phyloP scores from a whole-genome alignment of 1,140 invertebrate species.

The Melanaphis sacchari region DNA sequence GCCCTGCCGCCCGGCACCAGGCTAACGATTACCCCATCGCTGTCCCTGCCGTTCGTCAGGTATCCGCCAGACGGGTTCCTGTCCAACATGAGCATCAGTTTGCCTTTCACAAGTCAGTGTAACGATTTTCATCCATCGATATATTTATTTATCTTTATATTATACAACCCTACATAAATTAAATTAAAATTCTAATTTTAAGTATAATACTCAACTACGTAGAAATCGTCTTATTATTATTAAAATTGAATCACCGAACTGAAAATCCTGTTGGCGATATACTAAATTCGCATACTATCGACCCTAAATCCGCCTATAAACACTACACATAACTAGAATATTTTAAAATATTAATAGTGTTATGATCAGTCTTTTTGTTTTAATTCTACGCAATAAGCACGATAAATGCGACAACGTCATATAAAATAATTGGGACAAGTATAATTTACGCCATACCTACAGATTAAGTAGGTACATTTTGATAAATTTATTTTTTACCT shows the following conservation, averaged over 20 bases:
- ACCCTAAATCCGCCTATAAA: neutral
- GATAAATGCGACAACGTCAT: too few species aligned
- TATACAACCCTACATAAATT: neutral
- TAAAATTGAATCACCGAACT: neutral
- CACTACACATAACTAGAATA: too few species aligned
- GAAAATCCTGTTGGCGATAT: neutral
- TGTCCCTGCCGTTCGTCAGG: slow-evolving; percentile 81
- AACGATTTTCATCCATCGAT: neutral
- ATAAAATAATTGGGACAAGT: too few species aligned
- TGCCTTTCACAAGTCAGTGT: slow-evolving; percentile 85
- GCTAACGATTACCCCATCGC: slow-evolving; percentile 79
- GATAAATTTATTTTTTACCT: too few species aligned
- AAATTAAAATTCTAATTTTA: neutral
- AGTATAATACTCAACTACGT: neutral
- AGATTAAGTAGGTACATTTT: too few species aligned
- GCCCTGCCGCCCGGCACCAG: slow-evolving; percentile 82
- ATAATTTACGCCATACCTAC: too few species aligned
- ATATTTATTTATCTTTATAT: neutral
- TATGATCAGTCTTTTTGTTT: neutral
- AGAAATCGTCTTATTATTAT: neutral
- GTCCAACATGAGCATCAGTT: slow-evolving; percentile 82
- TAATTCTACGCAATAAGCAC: neutral
- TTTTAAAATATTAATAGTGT: too few species aligned
- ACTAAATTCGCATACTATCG: neutral
- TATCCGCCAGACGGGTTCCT: slow-evolving; percentile 84